These are phyloP conservation scores for Drosophila aldrichi DNA, from an alignment of 2,888 invertebrate genomes.

Conservation along the genomic window DNA sequence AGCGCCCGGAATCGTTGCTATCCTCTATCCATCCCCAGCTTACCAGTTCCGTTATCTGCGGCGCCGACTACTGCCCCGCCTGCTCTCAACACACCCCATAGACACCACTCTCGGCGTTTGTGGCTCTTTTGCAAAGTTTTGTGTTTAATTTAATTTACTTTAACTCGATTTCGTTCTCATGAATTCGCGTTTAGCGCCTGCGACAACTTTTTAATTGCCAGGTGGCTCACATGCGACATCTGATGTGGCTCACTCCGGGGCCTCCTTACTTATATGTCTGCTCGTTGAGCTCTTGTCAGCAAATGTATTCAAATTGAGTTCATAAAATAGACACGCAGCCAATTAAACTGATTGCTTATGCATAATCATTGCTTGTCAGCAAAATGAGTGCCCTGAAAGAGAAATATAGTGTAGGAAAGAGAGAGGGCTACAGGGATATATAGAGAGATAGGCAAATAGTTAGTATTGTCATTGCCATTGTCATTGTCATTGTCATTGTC, in stretches of 20 bases:
- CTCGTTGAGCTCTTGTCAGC: not conserved
- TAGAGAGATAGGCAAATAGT: not conserved
- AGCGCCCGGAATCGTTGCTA: constrained; percentile 34
- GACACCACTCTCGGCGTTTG: not conserved
- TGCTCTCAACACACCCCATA: not conserved
- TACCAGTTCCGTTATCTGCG: constrained; percentile 4
- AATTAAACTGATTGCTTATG: constrained; percentile 25
- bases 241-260: constrained; percentile 16
- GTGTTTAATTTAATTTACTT: constrained; percentile 70
- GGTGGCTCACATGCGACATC: constrained; percentile 41
- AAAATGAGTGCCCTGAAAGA: not conserved
- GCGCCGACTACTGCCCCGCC: not conserved
- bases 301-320: constrained; percentile 24
- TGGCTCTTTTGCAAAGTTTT: constrained; percentile 51
- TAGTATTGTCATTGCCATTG: constrained; percentile 3
- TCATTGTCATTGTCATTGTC: constrained; percentile 12
- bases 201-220: constrained; percentile 73
- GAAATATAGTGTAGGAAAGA: too few species aligned
- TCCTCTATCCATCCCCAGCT: not conserved
- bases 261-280: not conserved
- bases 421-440: too few species aligned
- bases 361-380: not conserved
- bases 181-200: constrained; percentile 53
- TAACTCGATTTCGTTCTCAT: constrained; percentile 59
- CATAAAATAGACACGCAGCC: constrained; percentile 22